Percentiles rank a stretch among this genome's conserved stretches.
Conservation (phyloP, 92 coral and sea anemone genomes). For the Micromussa lordhowensis region DNA sequence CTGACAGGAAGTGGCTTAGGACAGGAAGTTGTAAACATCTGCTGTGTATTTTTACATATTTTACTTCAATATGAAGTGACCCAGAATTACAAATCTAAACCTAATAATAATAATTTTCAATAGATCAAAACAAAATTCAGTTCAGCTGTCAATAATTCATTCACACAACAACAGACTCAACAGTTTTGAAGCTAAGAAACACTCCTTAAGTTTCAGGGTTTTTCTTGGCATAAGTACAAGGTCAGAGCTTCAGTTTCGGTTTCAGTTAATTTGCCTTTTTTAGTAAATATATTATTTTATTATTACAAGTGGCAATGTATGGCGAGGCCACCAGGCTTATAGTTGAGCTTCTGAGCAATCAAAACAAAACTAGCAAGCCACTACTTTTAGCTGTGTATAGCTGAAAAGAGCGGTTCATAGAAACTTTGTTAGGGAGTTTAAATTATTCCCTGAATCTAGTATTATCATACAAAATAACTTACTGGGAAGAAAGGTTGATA, state of each 20-base stretch:
- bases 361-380: background rate
- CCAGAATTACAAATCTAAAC: background rate
- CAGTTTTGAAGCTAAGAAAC: background rate
- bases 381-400: background rate
- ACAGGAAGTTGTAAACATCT: slow-evolving; percentile 8
- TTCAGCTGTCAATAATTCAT: background rate
- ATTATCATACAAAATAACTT: too few relatives aligned
- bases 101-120: too few relatives aligned
- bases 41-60: background rate
- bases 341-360: background rate
- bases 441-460: background rate
- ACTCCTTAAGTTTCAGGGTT: background rate
- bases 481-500: background rate
- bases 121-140: background rate
- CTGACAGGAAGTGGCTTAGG: background rate
- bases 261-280: too few relatives aligned
- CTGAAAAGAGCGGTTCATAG: background rate
- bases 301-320: too few relatives aligned
- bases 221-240: background rate
- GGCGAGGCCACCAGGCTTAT: too few relatives aligned
- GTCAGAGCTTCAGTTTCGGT: too few relatives aligned
- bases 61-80: background rate
- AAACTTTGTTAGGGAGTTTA: background rate
- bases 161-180: background rate
- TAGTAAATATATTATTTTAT: too few relatives aligned